A percentile compares a stretch with the other conserved stretches of the same genome.
These are phyloP conservation scores for Lomographa bimaculata DNA, from an alignment of 2,888 invertebrate genomes.

Conservation along the genomic window DNA sequence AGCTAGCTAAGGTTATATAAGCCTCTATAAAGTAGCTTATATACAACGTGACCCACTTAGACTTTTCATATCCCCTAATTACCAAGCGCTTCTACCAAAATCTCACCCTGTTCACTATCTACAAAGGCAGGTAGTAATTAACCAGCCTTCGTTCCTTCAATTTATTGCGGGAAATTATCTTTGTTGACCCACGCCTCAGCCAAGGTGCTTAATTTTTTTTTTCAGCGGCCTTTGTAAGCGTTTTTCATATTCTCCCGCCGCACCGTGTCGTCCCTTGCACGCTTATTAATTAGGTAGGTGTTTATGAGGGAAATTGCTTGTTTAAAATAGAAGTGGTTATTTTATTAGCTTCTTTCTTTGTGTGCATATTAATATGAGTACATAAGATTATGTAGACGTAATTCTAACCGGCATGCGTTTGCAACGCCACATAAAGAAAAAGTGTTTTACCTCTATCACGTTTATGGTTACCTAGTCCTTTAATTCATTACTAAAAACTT, in stretches of 20 bases:
- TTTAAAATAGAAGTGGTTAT: slow-evolving; percentile 15
- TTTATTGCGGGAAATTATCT: slow-evolving; percentile 73
- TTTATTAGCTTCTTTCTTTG: slow-evolving; percentile 4
- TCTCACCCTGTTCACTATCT: slow-evolving; percentile 48
- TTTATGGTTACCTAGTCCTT: too few relatives aligned
- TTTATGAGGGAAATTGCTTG: slow-evolving; percentile 28
- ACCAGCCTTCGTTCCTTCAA: slow-evolving; percentile 54
- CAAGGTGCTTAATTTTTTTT: slow-evolving; percentile 58
- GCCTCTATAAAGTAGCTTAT: too few relatives aligned
- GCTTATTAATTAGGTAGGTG: slow-evolving; percentile 48
- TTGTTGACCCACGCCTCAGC: slow-evolving; percentile 67
- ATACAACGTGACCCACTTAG: too few relatives aligned
- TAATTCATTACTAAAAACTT: too few relatives aligned
- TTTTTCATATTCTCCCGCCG: slow-evolving; percentile 48
- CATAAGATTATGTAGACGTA: too few relatives aligned
- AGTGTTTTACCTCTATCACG: too few relatives aligned
- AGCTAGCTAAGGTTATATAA: too few relatives aligned
- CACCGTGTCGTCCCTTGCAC: slow-evolving; percentile 28
- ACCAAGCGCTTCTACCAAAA: slow-evolving; percentile 13
- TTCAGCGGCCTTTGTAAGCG: slow-evolving; percentile 49
- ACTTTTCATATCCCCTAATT: too few relatives aligned
- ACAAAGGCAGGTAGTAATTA: slow-evolving; percentile 61
- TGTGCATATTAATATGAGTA: not conserved
- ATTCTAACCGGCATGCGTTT: too few relatives aligned
- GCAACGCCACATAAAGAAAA: too few relatives aligned